These are phyloP conservation scores for Leptonema lineaticorne DNA, from an alignment of 1,140 invertebrate genomes.

Conservation along the genomic window DNA sequence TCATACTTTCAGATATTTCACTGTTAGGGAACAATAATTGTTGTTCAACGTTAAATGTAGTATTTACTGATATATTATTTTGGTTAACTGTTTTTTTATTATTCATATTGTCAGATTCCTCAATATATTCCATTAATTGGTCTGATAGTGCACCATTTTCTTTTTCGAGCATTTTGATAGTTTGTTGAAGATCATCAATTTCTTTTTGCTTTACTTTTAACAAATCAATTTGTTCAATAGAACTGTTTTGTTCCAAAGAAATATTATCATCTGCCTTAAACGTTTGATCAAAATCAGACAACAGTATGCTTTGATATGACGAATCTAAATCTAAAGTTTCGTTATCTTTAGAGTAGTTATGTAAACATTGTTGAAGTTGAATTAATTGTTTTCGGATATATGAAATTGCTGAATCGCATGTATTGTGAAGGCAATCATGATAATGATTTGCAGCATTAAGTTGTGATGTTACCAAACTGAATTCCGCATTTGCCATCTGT, in stretches of 20 bases:
- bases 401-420: slow-evolving; percentile 23
- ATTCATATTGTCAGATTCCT: slow-evolving; percentile 15
- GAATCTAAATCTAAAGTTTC: neutral
- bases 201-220: neutral
- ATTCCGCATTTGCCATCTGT: slow-evolving; percentile 29
- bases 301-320: neutral
- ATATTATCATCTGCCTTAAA: neutral
- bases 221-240: neutral
- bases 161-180: neutral
- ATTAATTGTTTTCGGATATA: slow-evolving; percentile 24
- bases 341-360: neutral
- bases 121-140: slow-evolving; percentile 18
- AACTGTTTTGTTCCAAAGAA: neutral
- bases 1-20: neutral
- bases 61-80: neutral
- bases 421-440: slow-evolving; percentile 25
- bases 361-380: slow-evolving; percentile 25
- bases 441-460: slow-evolving; percentile 28
- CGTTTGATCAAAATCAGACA: neutral
- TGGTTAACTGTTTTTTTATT: neutral
- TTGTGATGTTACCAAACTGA: slow-evolving; percentile 29
- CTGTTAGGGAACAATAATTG: neutral
- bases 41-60: neutral
- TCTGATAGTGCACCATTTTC: slow-evolving; percentile 13
- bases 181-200: neutral